Conservation (phyloP, 2,797 vertebrate species). For the Silurus aristotelis region DNA sequence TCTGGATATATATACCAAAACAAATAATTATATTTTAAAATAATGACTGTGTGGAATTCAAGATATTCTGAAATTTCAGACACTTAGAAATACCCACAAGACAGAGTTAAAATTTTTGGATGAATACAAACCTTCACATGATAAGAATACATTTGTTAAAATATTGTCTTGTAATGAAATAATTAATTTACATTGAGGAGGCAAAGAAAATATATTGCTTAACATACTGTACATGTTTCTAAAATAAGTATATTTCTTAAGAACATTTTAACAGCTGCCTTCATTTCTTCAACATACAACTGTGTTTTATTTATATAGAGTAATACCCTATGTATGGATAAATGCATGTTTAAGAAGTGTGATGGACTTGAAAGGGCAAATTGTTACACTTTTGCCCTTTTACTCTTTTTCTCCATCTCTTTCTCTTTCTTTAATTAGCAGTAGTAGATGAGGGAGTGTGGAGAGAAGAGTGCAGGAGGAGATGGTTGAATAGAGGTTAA, state of each 20-base stretch:
- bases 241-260: background rate
- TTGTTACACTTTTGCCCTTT: conserved; percentile 1
- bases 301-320: background rate
- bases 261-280: background rate
- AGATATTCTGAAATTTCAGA: too few relatives aligned
- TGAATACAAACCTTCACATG: too few relatives aligned
- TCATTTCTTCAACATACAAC: background rate
- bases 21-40: too few relatives aligned
- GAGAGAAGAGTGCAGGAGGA: conserved; percentile 4
- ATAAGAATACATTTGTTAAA: too few relatives aligned
- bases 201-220: background rate
- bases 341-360: background rate
- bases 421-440: conserved; percentile 30
- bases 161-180: background rate
- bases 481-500: conserved; percentile 17
- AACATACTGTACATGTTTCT: background rate
- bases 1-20: too few relatives aligned
- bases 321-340: background rate
- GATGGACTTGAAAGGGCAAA: conserved; percentile 38
- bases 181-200: background rate
- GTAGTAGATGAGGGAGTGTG: conserved; percentile 18
- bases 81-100: too few relatives aligned
- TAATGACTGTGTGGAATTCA: too few relatives aligned
- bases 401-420: background rate
- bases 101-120: too few relatives aligned